Evolutionary conservation across 23 tunicate species (phyloP).

Genomic region (Halocynthia aurantium): DNA sequence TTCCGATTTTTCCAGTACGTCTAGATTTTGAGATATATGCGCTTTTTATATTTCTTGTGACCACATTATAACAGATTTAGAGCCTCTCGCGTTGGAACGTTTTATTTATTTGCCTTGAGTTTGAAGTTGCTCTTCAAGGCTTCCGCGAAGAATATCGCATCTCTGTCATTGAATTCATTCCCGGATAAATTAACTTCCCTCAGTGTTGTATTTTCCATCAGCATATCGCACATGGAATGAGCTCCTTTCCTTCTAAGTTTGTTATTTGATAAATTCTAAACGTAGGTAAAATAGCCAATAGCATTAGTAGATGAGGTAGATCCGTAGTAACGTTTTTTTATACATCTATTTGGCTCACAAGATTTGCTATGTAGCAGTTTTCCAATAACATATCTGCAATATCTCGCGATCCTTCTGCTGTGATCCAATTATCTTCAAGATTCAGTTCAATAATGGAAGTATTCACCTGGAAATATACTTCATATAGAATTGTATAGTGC

Average conservation of each 20-base stretch:
- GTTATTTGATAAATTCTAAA: slow-evolving; percentile 61
- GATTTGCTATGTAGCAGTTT: slow-evolving; percentile 52
- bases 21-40: background rate
- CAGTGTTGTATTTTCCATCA: slow-evolving; percentile 56
- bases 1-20: too few relatives aligned
- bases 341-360: slow-evolving; percentile 20
- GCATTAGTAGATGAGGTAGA: background rate
- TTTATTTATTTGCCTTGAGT: slow-evolving; percentile 29
- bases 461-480: slow-evolving; percentile 34
- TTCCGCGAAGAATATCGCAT: slow-evolving; percentile 69
- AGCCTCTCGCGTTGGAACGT: too few relatives aligned
- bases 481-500: background rate
- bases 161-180: slow-evolving; percentile 53
- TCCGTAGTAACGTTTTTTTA: background rate
- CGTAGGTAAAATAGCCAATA: background rate
- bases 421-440: slow-evolving; percentile 78
- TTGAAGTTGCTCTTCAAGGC: slow-evolving; percentile 45
- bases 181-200: slow-evolving; percentile 42
- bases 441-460: slow-evolving; percentile 53
- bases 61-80: background rate
- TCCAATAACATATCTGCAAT: slow-evolving; percentile 71
- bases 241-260: slow-evolving; percentile 64
- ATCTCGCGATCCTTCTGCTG: slow-evolving; percentile 64
- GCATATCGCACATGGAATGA: slow-evolving; percentile 37
- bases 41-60: background rate